Conservation (phyloP, 2,113 vertebrate genomes). For the Sinosuthora webbiana region DNA sequence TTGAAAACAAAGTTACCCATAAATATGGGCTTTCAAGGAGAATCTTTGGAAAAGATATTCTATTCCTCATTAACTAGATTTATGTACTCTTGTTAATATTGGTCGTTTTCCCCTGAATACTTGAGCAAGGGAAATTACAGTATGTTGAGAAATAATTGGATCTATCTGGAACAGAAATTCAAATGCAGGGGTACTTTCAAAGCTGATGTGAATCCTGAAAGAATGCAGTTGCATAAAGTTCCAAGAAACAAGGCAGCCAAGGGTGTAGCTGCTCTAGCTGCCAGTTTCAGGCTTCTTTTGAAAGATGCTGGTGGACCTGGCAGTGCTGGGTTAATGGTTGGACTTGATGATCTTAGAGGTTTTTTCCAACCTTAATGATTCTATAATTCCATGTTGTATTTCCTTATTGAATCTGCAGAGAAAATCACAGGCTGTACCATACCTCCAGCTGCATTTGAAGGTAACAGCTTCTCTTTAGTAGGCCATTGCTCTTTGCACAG, state of each 20-base stretch:
- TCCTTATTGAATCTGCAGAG: not conserved
- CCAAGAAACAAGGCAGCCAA: not conserved
- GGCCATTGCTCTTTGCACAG: not conserved
- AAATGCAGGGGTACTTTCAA: not conserved
- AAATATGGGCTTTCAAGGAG: not conserved
- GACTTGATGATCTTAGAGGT: not conserved
- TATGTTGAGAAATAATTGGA: not conserved
- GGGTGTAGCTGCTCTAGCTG: not conserved
- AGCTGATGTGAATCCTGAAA: not conserved
- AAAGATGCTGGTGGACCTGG: not conserved
- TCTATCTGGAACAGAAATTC: not conserved
- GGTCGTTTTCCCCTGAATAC: not conserved
- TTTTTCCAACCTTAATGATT: not conserved
- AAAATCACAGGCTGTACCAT: not conserved
- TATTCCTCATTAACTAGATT: slow-evolving; percentile 23
- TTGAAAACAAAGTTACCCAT: not conserved
- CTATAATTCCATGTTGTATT: not conserved
- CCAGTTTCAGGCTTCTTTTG: not conserved
- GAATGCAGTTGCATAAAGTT: not conserved
- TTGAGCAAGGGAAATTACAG: not conserved
- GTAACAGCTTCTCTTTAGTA: not conserved
- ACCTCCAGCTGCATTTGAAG: not conserved
- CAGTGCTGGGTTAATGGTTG: not conserved
- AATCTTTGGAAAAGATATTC: slow-evolving; percentile 7
- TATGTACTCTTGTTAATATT: not conserved